Base-by-base conservation (phyloP, 2,888 invertebrate species). In the Ectemnius cavifrons region DNA sequence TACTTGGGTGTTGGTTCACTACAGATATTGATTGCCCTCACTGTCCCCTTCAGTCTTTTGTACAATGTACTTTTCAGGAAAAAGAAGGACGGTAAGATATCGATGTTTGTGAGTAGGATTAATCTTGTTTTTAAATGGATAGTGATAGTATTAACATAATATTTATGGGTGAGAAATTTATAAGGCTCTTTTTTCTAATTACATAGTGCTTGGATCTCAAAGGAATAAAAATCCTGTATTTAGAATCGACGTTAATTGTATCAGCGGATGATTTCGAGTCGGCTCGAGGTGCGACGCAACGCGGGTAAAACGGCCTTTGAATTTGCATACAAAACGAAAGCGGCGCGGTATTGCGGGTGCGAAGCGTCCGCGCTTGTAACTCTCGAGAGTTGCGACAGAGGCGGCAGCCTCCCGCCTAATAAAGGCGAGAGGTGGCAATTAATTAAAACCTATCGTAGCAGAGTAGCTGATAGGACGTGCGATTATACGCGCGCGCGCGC, bases 401-500 rank as follows among this genome's bases (percentile, higher is more conserved):
- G 52, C 14, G 52, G 52, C 14, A 52, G 16, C n/a, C 52, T 52
- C 37, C 37, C 37, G 37, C 52, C 16, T 52, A 52, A 52, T 52
- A 52, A 16, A 52, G 52, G n/a, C 52, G 52, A 14, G 52, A 52
- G 16, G 14, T 4, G 3, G 52, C 52, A 13, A 52, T 61, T 16
- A 61, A 61, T 61, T 61, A 61, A 45, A 28, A 45, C 2, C n/a
- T 16, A 52, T 16, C 52, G 52, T 16, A 52, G 52, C 23, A 18
- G 20, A 63, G 47, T 18, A 18, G 20, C 47, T 14, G 49, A 16
- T 16, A 16, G 52, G 52, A 45, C 65, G 57, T 52, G 52, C 65
- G 60, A 63, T 76, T 60, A 65, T 47, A 59, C 23, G 63, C 16
- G 65, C 5, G 37, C 37, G 37, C 23, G 23, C 23, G 63, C 16